Conservation (phyloP, 2,888 invertebrate genomes). For the Dryomyza anilis region DNA sequence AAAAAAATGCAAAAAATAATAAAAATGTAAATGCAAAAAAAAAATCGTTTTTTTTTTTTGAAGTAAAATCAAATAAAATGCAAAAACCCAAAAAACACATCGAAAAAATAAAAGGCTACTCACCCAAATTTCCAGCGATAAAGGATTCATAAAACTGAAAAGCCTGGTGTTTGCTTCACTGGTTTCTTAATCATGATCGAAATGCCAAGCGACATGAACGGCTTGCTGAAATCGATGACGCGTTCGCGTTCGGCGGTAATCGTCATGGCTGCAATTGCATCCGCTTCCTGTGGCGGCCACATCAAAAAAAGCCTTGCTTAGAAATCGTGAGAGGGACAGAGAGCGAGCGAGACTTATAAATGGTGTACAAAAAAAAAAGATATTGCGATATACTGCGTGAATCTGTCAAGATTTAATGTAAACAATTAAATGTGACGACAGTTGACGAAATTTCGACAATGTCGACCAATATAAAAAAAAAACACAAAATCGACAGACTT, state of each 20-base stretch:
- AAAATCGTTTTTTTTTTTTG: background rate
- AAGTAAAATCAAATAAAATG: background rate
- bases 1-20: background rate
- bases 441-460: too few species aligned
- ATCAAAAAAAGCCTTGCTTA: too few species aligned
- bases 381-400: background rate
- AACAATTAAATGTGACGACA: too few species aligned
- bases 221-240: slow-evolving; percentile 97
- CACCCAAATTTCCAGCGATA: slow-evolving; percentile 98
- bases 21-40: background rate
- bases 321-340: too few species aligned
- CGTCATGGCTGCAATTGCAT: slow-evolving; percentile 93
- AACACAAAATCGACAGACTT: too few species aligned
- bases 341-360: slow-evolving; percentile 5
- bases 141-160: slow-evolving; percentile 98
- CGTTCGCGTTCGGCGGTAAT: slow-evolving; percentile 93
- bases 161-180: slow-evolving; percentile 87
- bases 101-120: slow-evolving; percentile 60
- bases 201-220: slow-evolving; percentile 95
- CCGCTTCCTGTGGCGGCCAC: slow-evolving; percentile 85
- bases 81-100: background rate
- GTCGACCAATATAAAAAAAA: too few species aligned
- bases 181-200: slow-evolving; percentile 95
- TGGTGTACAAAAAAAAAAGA: background rate
- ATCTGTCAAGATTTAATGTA: too few species aligned